Evolutionary conservation across 1,140 invertebrate species (phyloP).

Genomic region (Helicorthomorpha holstii): DNA sequence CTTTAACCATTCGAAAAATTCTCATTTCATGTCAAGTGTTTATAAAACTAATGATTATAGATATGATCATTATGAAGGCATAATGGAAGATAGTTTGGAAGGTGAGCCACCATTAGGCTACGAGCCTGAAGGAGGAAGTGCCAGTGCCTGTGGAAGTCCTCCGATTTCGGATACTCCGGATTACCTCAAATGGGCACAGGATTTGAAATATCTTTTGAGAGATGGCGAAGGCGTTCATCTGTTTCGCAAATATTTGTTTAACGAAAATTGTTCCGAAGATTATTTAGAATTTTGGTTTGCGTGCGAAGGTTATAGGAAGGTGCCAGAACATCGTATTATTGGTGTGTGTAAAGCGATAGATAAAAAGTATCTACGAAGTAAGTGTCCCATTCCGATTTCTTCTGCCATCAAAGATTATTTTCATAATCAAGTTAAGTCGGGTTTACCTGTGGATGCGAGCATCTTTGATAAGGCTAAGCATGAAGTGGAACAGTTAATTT

Average conservation of each 20-base stretch:
- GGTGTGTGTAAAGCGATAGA: constrained; percentile 65
- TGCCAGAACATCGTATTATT: constrained; percentile 33
- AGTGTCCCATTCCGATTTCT: constrained; percentile 19
- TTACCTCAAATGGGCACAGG: constrained; percentile 70
- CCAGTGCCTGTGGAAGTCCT: not conserved
- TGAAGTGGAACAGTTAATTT: constrained; percentile 63
- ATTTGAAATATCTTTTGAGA: constrained; percentile 55
- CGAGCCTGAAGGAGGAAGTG: not conserved
- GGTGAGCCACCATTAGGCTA: not conserved
- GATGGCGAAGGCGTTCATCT: constrained; percentile 71
- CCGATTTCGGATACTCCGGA: constrained; percentile 30
- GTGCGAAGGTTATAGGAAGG: constrained; percentile 69
- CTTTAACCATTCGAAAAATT: too few species aligned
- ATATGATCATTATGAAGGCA: too few species aligned
- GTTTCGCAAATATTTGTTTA: constrained; percentile 62
- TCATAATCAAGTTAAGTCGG: constrained; percentile 40
- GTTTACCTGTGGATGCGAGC: constrained; percentile 22
- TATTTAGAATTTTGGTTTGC: constrained; percentile 80
- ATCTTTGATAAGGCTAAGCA: constrained; percentile 50
- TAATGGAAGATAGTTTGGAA: not conserved
- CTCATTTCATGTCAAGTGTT: too few species aligned
- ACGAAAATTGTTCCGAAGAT: constrained; percentile 43
- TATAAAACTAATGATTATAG: too few species aligned
- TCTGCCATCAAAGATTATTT: constrained; percentile 58
- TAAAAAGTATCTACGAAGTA: constrained; percentile 55